Conservation (phyloP, 2,797 vertebrate species). For the Chelon labrosus region DNA sequence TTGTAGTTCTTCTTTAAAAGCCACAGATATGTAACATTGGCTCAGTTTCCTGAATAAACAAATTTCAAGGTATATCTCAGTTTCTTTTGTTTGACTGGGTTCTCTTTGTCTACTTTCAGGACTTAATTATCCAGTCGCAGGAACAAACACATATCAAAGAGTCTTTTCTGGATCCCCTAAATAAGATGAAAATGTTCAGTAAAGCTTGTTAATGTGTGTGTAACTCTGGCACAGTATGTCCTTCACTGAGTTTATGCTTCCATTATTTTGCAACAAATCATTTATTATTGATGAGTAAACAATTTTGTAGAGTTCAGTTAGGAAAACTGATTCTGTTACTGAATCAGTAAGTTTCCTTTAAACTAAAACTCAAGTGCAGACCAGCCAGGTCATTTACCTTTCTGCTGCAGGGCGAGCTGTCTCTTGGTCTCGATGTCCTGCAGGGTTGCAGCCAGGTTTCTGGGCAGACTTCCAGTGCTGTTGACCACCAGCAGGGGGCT, state of each 20-base stretch:
- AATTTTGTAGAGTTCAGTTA: background rate
- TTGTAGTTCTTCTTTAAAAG: too few species aligned
- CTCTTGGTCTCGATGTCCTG: constrained; percentile 97
- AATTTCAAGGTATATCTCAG: too few species aligned
- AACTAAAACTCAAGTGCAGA: background rate
- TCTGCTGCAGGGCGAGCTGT: constrained; percentile 95
- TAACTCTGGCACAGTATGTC: background rate
- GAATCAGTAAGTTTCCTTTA: background rate
- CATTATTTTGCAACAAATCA: background rate
- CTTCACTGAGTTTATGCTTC: background rate
- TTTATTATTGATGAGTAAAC: background rate
- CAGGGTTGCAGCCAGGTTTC: constrained; percentile 91
- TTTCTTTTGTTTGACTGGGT: too few species aligned
- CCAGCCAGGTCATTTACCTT: constrained; percentile 82
- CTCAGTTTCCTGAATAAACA: too few species aligned
- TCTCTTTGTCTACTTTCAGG: too few species aligned
- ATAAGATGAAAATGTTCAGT: too few species aligned
- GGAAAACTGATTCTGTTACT: background rate
- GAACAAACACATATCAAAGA: too few species aligned
- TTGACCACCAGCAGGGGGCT: constrained; percentile 82
- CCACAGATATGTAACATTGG: too few species aligned
- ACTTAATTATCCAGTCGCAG: too few species aligned
- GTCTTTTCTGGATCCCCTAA: too few species aligned
- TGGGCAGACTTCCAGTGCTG: constrained; percentile 90
- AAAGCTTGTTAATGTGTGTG: too few species aligned